Evolutionary conservation across 1,140 invertebrate genomes (phyloP).

Genomic region (Rhyzopertha dominica): DNA sequence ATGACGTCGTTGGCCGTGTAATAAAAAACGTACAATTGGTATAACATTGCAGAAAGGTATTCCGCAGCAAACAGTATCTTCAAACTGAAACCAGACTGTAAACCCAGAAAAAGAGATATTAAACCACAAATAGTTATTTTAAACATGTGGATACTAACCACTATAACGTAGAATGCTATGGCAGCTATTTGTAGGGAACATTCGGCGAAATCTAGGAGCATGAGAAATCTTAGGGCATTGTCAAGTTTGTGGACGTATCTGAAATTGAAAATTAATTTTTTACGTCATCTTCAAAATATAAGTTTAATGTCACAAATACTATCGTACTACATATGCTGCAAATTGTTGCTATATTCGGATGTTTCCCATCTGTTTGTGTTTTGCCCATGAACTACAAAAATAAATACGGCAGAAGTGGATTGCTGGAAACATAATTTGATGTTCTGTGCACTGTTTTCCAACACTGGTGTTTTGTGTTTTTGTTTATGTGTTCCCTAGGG

Average conservation of each 20-base stretch:
- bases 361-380: neutral
- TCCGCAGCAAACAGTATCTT: neutral
- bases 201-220: conserved; percentile 4
- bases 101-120: neutral
- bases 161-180: neutral
- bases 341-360: neutral
- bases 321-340: neutral
- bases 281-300: neutral
- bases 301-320: no score
- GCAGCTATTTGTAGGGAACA: conserved; percentile 7
- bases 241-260: neutral
- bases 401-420: no score
- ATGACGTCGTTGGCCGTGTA: conserved; percentile 4
- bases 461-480: no score
- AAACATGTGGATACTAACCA: conserved; percentile 1
- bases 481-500: no score
- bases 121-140: no score
- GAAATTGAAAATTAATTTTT: neutral
- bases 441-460: no score
- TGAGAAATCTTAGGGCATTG: conserved; percentile 4
- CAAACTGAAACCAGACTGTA: neutral
- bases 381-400: no score
- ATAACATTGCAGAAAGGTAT: neutral
- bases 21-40: neutral
- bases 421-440: no score